Evolutionary conservation across 2,113 vertebrate genomes (phyloP).

Genomic region (Burhinus oedicnemus): DNA sequence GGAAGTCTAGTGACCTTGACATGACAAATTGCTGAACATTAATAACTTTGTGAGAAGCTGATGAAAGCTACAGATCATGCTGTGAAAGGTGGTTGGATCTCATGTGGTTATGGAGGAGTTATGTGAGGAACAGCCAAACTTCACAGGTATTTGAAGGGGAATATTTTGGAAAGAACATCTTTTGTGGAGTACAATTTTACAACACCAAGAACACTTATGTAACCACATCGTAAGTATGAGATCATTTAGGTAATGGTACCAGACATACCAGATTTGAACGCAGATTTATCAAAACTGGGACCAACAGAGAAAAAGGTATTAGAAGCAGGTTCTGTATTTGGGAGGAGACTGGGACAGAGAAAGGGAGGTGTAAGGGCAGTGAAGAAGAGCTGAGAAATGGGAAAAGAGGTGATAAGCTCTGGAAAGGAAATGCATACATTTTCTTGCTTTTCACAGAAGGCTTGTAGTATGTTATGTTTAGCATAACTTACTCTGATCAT

Average conservation of each 20-base stretch:
- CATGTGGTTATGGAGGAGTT: background rate
- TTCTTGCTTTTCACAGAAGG: background rate
- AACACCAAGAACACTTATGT: fast-evolving
- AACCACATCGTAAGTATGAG: background rate
- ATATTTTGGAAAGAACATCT: background rate
- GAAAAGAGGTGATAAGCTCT: background rate
- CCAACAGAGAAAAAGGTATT: background rate
- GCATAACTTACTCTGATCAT: background rate
- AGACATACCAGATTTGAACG: background rate
- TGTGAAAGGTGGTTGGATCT: background rate
- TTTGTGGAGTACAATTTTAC: background rate
- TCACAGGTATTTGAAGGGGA: background rate
- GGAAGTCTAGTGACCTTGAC: background rate
- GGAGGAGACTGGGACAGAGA: background rate
- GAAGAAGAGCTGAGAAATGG: background rate
- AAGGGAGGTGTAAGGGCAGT: background rate
- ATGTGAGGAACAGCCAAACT: background rate
- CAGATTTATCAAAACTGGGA: background rate
- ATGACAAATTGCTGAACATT: background rate
- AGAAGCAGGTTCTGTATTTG: background rate
- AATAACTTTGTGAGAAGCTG: background rate
- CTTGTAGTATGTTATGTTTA: background rate
- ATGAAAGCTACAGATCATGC: background rate
- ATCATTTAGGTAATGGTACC: background rate
- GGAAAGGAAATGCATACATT: background rate